Base-by-base conservation (phyloP, 2,888 invertebrate genomes). In the Metallyticus violacea region DNA sequence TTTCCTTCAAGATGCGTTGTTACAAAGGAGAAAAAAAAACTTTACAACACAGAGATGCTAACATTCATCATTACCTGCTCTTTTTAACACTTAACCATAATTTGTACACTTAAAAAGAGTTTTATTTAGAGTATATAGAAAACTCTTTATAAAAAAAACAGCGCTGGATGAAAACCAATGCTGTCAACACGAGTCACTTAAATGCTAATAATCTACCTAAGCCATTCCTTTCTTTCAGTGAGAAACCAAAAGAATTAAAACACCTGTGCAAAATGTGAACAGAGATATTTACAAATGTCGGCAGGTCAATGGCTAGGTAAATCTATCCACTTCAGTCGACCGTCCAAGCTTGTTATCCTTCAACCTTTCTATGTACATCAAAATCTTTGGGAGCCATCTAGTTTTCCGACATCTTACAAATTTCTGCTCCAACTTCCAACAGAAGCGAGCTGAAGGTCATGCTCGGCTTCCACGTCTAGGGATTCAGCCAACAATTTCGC, bases 131-230 rank as follows among this genome's bases (percentile, higher is more conserved):
- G 80, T 85, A 85, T 76, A 85, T 80, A 79, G 28, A 80, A 85
- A 85, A 85, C 40, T 79, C 76, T 80, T 76, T 62, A 76, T 85
- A 80, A 85, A 85, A n/a, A 85, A 85, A 40, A 80, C 25, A 40
- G 27, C 79, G 15, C 85, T 28, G 76, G 28, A 85, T 76, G 15
- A 76, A 85, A 79, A 85, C 26, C 85, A 25, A 62, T 76, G 77
- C 29, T 28, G 28, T 77, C 28, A 81, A n/a, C n/a, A n/a, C n/a
- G n/a, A n/a, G n/a, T n/a, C n/a, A n/a, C n/a, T 22, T 62, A 62
- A 62, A 62, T 62, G 40, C 40, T 62, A 62, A 9, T 62, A 4
- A 62, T 62, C 40, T 62, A 62, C 40, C 40, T 62, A 62, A 62
- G 40, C 40, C 40, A 62, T 62, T 62, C 22, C 40, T 15, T 7